Conservation (phyloP, 2,888 invertebrate genomes). For the Rhingia campestris region DNA sequence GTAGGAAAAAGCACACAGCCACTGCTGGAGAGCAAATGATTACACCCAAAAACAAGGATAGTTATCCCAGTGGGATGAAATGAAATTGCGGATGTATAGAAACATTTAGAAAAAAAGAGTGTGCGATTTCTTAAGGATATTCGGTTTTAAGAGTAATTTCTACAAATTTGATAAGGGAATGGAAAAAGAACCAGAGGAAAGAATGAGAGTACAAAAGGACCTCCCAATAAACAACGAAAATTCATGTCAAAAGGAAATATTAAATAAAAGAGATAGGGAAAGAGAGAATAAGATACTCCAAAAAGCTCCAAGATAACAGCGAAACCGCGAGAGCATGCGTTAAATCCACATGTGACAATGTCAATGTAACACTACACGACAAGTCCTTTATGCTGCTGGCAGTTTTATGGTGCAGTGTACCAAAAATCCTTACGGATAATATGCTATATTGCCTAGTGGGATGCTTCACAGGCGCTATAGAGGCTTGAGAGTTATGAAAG, state of each 20-base stretch:
- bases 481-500: slow-evolving; percentile 1
- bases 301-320: slow-evolving; percentile 39
- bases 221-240: background rate
- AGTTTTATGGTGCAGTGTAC: slow-evolving; percentile 58
- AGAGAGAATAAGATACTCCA: background rate
- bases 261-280: background rate
- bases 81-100: background rate
- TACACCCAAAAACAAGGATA: slow-evolving; percentile 7
- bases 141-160: slow-evolving; percentile 20
- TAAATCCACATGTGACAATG: slow-evolving; percentile 62
- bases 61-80: background rate
- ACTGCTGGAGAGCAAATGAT: background rate
- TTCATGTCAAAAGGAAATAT: slow-evolving; percentile 5
- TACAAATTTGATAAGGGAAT: slow-evolving; percentile 7
- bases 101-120: background rate
- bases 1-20: background rate
- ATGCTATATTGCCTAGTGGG: slow-evolving; percentile 1
- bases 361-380: slow-evolving; percentile 55
- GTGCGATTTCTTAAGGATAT: slow-evolving; percentile 21
- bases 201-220: slow-evolving; percentile 20
- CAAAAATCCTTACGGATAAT: slow-evolving; percentile 16
- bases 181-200: slow-evolving; percentile 3
- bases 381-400: slow-evolving; percentile 25
- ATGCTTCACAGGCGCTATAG: slow-evolving; percentile 13
- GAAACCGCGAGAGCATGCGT: slow-evolving; percentile 47